Conservation (phyloP, 2,888 invertebrate species). For the Drosophila greeni region DNA sequence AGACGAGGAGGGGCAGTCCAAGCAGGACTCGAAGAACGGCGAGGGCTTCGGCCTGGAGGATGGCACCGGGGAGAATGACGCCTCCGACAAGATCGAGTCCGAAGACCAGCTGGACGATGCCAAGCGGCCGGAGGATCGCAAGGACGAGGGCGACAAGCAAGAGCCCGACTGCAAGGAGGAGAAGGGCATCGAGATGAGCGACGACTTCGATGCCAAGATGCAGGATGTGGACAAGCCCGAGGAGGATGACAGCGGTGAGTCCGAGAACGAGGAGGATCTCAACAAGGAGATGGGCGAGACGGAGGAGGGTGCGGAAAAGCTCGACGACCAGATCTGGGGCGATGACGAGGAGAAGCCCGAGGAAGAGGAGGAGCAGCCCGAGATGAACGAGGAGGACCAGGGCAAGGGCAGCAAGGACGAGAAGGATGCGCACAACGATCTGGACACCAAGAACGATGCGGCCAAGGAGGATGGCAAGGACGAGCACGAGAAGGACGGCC, state of each 20-base stretch:
- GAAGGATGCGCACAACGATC: constrained; percentile 80
- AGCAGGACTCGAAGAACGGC: constrained; percentile 81
- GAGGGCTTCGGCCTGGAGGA: constrained; percentile 94
- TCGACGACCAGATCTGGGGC: constrained; percentile 90
- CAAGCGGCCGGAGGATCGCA: constrained; percentile 84
- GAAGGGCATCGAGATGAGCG: constrained; percentile 96
- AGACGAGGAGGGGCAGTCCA: constrained; percentile 83
- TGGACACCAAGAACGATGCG: constrained; percentile 80
- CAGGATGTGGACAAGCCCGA: constrained; percentile 84
- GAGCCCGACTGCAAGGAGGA: constrained; percentile 90
- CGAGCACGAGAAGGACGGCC: constrained; percentile 80
- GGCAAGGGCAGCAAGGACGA: constrained; percentile 88
- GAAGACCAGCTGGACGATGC: constrained; percentile 96
- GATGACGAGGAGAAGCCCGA: constrained; percentile 89
- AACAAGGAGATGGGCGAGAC: constrained; percentile 99
- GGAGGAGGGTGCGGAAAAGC: constrained; percentile 89
- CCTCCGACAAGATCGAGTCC: constrained; percentile 90
- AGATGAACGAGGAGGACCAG: constrained; percentile 82
- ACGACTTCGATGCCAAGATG: constrained; percentile 89
- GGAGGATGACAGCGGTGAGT: constrained; percentile 82
- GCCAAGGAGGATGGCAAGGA: constrained; percentile 80
- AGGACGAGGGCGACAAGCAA: constrained; percentile 83
- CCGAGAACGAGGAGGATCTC: constrained; percentile 87
- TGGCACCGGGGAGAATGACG: constrained; percentile 91
- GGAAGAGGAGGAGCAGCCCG: constrained; percentile 81